Percentiles rank a stretch among this genome's conserved stretches.
Evolutionary conservation across 2,888 invertebrate species (phyloP).

Genomic region (Halictus ligatus): DNA sequence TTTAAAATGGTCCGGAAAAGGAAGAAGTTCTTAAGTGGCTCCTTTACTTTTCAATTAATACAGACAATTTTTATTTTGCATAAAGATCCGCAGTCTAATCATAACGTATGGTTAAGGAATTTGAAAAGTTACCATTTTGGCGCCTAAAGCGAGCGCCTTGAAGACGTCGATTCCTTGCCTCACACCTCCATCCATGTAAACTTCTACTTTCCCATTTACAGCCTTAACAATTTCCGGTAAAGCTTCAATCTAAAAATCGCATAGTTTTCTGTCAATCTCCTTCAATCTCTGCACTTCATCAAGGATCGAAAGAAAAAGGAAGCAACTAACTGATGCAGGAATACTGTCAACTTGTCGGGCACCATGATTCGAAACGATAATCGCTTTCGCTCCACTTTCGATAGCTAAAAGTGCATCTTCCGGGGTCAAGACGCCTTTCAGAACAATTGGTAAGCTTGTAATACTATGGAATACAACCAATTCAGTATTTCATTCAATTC

Average conservation of each 20-base stretch:
- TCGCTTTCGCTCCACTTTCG: constrained; percentile 90
- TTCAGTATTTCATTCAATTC: not conserved
- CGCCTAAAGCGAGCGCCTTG: constrained; percentile 96
- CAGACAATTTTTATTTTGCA: not conserved
- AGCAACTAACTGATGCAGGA: constrained; percentile 89
- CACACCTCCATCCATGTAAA: constrained; percentile 95
- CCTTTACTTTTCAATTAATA: too few relatives aligned
- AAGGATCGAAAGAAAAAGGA: not conserved
- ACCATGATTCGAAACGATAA: constrained; percentile 97
- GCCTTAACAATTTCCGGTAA: constrained; percentile 92
- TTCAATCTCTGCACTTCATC: not conserved
- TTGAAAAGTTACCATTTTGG: constrained; percentile 89
- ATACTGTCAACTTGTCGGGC: constrained; percentile 95
- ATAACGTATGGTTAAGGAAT: not conserved
- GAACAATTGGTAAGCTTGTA: constrained; percentile 91
- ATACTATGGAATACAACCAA: constrained; percentile 83
- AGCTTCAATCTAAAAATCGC: constrained; percentile 89
- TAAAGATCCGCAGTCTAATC: too few relatives aligned
- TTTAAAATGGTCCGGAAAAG: too few relatives aligned
- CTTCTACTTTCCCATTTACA: constrained; percentile 89
- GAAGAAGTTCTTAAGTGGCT: too few relatives aligned
- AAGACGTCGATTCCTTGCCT: constrained; percentile 94
- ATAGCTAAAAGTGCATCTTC: constrained; percentile 93
- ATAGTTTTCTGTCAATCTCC: constrained; percentile 1
- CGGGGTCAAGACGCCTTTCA: constrained; percentile 94